Base-by-base conservation (phyloP, 2,797 vertebrate genomes). In the Neosilurus mollespiculum region DNA sequence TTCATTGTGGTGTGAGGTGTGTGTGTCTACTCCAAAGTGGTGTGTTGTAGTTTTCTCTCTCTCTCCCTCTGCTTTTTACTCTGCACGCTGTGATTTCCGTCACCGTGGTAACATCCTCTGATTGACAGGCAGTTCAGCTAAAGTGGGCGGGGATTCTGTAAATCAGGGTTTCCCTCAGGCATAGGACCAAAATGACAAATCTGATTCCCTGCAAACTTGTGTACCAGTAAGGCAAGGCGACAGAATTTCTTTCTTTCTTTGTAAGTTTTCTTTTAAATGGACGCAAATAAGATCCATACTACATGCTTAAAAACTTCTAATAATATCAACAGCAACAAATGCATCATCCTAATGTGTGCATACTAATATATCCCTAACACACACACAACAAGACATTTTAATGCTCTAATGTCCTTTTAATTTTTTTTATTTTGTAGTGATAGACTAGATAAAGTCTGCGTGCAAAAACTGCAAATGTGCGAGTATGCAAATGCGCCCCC, bases 121-220 rank as follows among this genome's bases (percentile, higher is more conserved):
- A 94, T 86, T 91, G 93, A 91, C 92, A 91, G 64, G 5, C 1
- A 14, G 30, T 2, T 73, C 56, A 79, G 49, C 90, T 89, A 88
- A 73, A 87, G 67, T 11, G 64, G 83, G 85, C 15, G 70, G 56
- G 34, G 86, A 73, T 54, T 73, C 37, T 34, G 24, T 24, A 56
- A 56, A 62, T 73, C 75, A 73, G 81, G 85, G 83, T 65, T 78
- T 84, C 69, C 78, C 84, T 73, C 59, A 66, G 82, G 66, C 65
- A 34, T 56, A 26, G 51, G 20, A 71, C 64, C 69, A 86, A 81
- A 4, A 67, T 30, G 61, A 73, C 83, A 79, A 30, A 69, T 69
- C 22, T 43, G 78, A 37, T 82, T 84, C 53, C 62, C 43, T 75
- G n/a, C 24, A 81, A 64, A 62, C 53, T 24, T 80, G 15, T 80